Evolutionary conservation across 1,140 invertebrate species (phyloP), one percentile per base, ranked within the genome.

Genomic region (Drosophila suzukii): DNA sequence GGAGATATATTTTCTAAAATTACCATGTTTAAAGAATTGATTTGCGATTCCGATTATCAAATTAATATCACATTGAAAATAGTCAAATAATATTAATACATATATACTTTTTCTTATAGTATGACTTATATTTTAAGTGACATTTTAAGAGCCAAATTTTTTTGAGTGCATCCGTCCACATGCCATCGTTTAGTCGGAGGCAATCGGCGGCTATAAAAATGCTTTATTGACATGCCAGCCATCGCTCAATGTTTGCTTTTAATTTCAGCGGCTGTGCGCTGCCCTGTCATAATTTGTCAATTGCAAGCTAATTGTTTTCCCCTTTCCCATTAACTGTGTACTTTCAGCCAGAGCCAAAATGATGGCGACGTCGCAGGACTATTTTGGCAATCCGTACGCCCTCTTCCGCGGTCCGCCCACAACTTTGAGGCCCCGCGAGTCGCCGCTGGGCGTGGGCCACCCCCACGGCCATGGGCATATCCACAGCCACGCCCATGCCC

Each of bases 321-420:
- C 39, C 15, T 39, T 34, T 6, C 36, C 6, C 27, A 7, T 47
- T 39, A 15, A 60, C 44, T 24, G 17, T 17, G 11, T 77, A n/a
- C n/a, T 51, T 82, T 8, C 74, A 81, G 79, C 43, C 49, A 34
- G 43, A 20, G 38, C 53, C 65, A 79, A 75, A 55, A 92, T 92
- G 91, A 92, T 92, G 91, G 81, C 91, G 50, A 86, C 91, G 27
- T 91, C 91, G 75, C 90, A 91, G 65, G 89, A 92, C 78, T 92
- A 92, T 65, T 92, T 92, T 55, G 88, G 85, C 59, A 90, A 92
- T 79, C 91, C 91, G 24, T 92, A 92, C 66, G 91, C 91, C 34
- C 77, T 91, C 4, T 91, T 92, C 38, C 91, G 91, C 43, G 91
- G 91, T 20, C 91, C 91, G 36, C 85, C 91, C 39, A 81, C 89